Evolutionary conservation across 2,797 vertebrate species (phyloP), one percentile per base, ranked within the genome.

Genomic region (Oreochromis grahami): DNA sequence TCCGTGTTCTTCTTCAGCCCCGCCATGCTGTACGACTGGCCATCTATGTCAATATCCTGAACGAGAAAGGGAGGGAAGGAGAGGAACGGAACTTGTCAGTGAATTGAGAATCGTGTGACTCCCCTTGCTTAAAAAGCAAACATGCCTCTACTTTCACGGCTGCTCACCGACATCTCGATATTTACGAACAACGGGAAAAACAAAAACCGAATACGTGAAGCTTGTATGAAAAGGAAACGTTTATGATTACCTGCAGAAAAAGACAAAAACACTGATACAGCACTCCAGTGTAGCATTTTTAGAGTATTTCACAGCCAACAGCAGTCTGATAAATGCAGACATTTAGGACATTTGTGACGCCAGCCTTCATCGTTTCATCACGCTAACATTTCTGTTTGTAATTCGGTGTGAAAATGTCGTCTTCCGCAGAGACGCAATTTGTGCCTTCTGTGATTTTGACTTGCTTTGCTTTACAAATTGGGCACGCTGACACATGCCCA

Each of bases 1-100:
- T 98, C 98, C 0, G 97, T 97, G 88, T 98, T 98, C 91, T 99
- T 99, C 95, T 97, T 99, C 91, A 99, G 93, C 1, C 97, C 98
- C 0, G 55, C 96, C 87, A 99, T 89, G 29, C 96, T 97, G 93
- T 98, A 96, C 1, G 97, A 97, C 87, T 97, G 97, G 77, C 93
- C 93, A 14, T 93, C 96, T 4, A 97, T 94, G 19, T 99, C 98
- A n/a, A 98, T 36, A 41, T 99, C 98, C 99, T 99, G 88, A 81
- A 83, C 84, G 38, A 84, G 3, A 89, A 70, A 26, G 6, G 32
- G 77, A 15, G 19, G 10, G 29, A 68, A 29, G 43, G 26, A 50
- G 21, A 51, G 34, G 48, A 21, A 76, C 8, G 11, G 5, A 8
- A 26, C 21, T 10, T 8, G 52, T 56, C n/a, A 53, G 74, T 10